Evolutionary conservation across 2,113 vertebrate genomes (phyloP), one percentile per base, ranked within the genome.

Genomic region (Rhodinocichla rosea): DNA sequence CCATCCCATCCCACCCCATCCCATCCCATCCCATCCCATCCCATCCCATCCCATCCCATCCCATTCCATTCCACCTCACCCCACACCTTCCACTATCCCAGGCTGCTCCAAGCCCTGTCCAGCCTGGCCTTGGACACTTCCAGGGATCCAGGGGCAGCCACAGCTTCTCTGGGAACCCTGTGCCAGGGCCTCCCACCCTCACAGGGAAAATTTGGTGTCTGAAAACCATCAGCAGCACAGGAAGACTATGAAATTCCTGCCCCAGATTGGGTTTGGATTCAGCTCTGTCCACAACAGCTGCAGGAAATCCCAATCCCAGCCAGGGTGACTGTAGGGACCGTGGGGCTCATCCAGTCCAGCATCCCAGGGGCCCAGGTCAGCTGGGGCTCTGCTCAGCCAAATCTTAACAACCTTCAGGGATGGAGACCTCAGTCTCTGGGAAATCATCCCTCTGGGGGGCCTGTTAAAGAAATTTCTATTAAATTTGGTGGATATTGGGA

Each of bases 61-160:
- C 27, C n/a, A n/a, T n/a, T n/a, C n/a, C n/a, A n/a, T n/a, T n/a
- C n/a, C n/a, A n/a, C n/a, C n/a, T n/a, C n/a, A n/a, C n/a, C n/a
- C n/a, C n/a, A n/a, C 37, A 59, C 1, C 7, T 82, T 3, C 45
- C 37, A 14, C 15, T 7, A 0, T 8, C 33, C 77, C 87, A 45
- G 77, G 23, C 0, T 39, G 39, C 15, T 52, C 57, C 74, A 70
- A 87, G 0, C 15, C 15, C 47, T 0, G 0, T 47, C 47, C 33
- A n/a, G 0, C 37, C 44, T 21, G 44, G 28, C 33, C 19, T 39
- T 33, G 86, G 44, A 14, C 5, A 3, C 5, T 67, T 0, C 15
- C 77, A 74, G 60, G 27, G 12, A 28, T 65, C 50, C 50, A 52
- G 33, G 32, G 13, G 33, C 33, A 74, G 33, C 44, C 33, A 33